Percentiles rank a stretch among this genome's conserved stretches.
These are phyloP conservation scores for Noctua janthina DNA, from an alignment of 2,888 invertebrate genomes.

Conservation along the genomic window DNA sequence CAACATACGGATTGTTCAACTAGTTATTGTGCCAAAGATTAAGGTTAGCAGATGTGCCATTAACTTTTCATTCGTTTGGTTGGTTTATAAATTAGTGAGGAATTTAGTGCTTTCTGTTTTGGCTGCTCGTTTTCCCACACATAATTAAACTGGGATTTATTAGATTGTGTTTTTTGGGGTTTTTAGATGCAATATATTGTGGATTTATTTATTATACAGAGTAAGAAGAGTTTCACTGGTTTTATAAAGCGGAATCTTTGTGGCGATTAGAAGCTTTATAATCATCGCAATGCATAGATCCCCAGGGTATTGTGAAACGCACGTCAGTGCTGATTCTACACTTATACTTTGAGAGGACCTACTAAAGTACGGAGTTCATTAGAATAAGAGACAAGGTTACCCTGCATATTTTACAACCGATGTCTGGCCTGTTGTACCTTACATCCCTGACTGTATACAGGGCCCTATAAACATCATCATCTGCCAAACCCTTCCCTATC, in stretches of 20 bases:
- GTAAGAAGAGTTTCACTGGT: conserved; percentile 6
- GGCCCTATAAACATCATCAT: background rate
- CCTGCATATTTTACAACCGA: background rate
- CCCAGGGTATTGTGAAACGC: background rate
- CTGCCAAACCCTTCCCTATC: too few species aligned
- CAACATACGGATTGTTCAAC: conserved; percentile 78
- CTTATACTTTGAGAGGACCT: background rate
- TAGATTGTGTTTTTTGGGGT: conserved; percentile 36
- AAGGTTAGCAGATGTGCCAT: conserved; percentile 52
- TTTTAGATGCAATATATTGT: conserved; percentile 26
- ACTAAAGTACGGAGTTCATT: background rate
- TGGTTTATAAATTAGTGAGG: conserved; percentile 45
- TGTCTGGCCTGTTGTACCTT: background rate
- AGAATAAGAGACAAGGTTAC: background rate
- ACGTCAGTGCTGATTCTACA: background rate
- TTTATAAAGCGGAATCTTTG: background rate
- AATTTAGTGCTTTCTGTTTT: conserved; percentile 55
- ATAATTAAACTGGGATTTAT: conserved; percentile 54
- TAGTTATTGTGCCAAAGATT: conserved; percentile 67
- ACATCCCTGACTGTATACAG: background rate
- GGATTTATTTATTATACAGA: conserved; percentile 25
- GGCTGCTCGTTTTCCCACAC: conserved; percentile 54
- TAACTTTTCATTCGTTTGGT: conserved; percentile 40
- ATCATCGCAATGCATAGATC: background rate
- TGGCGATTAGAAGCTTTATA: background rate